These are phyloP conservation scores for Malacoraja senta DNA, from an alignment of 2,797 vertebrate genomes.

Conservation along the genomic window DNA sequence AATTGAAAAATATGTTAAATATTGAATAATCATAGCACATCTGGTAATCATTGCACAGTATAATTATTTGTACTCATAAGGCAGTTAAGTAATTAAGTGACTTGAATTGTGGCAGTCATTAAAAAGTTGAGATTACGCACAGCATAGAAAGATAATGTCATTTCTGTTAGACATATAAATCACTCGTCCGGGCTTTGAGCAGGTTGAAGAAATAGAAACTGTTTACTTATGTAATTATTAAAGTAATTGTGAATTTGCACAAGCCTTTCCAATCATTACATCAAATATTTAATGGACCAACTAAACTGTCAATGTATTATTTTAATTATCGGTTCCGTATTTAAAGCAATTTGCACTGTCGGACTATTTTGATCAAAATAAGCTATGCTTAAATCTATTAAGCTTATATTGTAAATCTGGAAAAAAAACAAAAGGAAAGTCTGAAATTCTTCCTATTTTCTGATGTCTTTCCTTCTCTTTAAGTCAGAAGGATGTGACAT, in stretches of 20 bases:
- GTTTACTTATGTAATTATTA: slow-evolving; percentile 35
- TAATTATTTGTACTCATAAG: slow-evolving; percentile 34
- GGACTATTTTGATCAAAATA: neutral
- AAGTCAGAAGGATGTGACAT: too few relatives aligned
- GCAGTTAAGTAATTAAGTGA: slow-evolving; percentile 27
- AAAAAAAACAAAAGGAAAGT: neutral
- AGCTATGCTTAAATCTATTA: neutral
- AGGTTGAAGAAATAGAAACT: slow-evolving; percentile 28
- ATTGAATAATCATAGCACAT: slow-evolving; percentile 33
- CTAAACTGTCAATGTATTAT: slow-evolving; percentile 8
- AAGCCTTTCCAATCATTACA: slow-evolving; percentile 9
- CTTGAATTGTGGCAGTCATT: slow-evolving; percentile 36
- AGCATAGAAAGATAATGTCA: slow-evolving; percentile 32
- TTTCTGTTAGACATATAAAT: neutral
- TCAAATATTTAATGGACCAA: slow-evolving; percentile 18
- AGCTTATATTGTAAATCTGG: neutral
- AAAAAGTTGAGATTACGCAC: slow-evolving; percentile 31
- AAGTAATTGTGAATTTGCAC: slow-evolving; percentile 31
- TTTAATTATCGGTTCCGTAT: slow-evolving; percentile 11
- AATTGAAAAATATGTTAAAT: slow-evolving; percentile 34
- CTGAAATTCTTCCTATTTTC: neutral
- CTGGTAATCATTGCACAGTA: slow-evolving; percentile 31
- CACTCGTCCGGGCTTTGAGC: neutral
- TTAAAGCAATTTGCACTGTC: neutral
- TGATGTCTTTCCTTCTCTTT: too few relatives aligned